phyloP scores from a whole-genome alignment of 1,140 invertebrate species.

The Ganaspis sp. region DNA sequence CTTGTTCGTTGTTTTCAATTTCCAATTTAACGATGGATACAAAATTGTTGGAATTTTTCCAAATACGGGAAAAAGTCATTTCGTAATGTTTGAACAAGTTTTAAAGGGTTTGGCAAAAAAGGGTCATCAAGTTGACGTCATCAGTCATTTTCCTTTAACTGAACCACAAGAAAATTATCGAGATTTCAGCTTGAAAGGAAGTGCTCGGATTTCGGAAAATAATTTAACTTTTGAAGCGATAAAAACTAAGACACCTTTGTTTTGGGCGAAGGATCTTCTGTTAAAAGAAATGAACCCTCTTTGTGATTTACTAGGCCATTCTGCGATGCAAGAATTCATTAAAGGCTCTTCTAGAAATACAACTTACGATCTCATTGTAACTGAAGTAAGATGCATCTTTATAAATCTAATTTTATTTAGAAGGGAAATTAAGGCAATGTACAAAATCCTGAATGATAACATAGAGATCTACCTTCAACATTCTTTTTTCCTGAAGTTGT shows the following conservation, averaged over 20 bases:
- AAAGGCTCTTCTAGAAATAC: background rate
- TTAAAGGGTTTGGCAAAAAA: constrained; percentile 72
- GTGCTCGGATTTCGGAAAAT: background rate
- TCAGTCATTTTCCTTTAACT: constrained; percentile 61
- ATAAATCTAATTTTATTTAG: too few species aligned
- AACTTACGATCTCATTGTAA: background rate
- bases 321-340: background rate
- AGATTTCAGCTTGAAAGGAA: background rate
- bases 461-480: too few species aligned
- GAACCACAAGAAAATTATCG: background rate
- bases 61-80: constrained; percentile 77
- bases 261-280: background rate
- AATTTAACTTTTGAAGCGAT: background rate
- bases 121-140: constrained; percentile 74
- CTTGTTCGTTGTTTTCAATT: background rate
- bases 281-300: too few species aligned
- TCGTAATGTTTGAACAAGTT: constrained; percentile 74
- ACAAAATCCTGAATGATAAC: too few species aligned
- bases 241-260: background rate
- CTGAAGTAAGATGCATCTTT: background rate
- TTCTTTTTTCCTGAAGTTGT: too few species aligned
- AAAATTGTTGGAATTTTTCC: constrained; percentile 73
- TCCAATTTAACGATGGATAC: constrained; percentile 38
- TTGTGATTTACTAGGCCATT: background rate
- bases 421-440: too few species aligned